A percentile compares a stretch with the other conserved stretches of the same genome.
phyloP scores from a whole-genome alignment of 2,888 invertebrate genomes.

The Thereva unica region DNA sequence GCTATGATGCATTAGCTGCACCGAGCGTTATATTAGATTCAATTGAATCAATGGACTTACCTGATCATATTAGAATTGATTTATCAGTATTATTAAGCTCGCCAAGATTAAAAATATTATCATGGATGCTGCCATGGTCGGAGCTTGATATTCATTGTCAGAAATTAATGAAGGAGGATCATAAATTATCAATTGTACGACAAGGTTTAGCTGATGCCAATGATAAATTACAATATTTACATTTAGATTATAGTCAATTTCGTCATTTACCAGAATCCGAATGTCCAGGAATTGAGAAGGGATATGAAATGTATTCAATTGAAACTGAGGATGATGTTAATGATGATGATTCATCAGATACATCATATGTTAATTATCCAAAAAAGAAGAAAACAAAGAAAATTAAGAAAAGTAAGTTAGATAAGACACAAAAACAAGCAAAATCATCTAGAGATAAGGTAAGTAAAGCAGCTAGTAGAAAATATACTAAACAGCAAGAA shows the following conservation, averaged over 20 bases:
- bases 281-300: slow-evolving; percentile 46
- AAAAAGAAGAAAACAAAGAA: slow-evolving; percentile 10
- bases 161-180: slow-evolving; percentile 58
- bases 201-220: slow-evolving; percentile 40
- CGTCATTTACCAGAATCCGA: slow-evolving; percentile 60
- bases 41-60: slow-evolving; percentile 55
- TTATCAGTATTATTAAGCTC: slow-evolving; percentile 64
- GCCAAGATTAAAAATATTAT: slow-evolving; percentile 65
- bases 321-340: slow-evolving; percentile 36
- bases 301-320: slow-evolving; percentile 42
- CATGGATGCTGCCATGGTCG: slow-evolving; percentile 64
- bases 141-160: slow-evolving; percentile 64
- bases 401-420: slow-evolving; percentile 8
- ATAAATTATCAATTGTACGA: slow-evolving; percentile 37
- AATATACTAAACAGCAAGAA: not conserved
- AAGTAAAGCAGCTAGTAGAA: not conserved
- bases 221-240: slow-evolving; percentile 61
- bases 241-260: slow-evolving; percentile 67
- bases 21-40: slow-evolving; percentile 58
- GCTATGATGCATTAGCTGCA: slow-evolving; percentile 50
- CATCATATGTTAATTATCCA: not conserved
- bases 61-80: slow-evolving; percentile 63
- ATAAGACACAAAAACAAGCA: not conserved
- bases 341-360: not conserved
- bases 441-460: not conserved